Conservation (phyloP, 2,888 invertebrate species). For the Rhimphoctona megacephalus region DNA sequence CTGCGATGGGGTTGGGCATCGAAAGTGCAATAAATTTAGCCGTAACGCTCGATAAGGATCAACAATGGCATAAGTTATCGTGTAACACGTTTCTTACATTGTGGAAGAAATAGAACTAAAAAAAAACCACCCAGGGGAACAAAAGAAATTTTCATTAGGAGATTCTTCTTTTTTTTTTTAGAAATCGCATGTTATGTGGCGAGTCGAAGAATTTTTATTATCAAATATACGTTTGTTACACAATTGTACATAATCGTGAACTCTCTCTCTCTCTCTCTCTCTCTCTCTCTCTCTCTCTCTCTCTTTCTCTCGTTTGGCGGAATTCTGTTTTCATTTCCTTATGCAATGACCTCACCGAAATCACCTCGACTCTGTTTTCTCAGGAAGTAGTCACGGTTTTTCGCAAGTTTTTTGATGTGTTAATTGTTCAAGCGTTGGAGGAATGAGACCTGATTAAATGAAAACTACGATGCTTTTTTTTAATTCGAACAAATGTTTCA, state of each 20-base stretch:
- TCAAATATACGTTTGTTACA: constrained; percentile 4
- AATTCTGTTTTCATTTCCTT: background rate
- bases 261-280: background rate
- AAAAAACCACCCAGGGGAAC: background rate
- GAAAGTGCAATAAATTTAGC: constrained; percentile 57
- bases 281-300: background rate
- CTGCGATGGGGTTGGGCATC: constrained; percentile 34
- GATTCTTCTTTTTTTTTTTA: constrained; percentile 2
- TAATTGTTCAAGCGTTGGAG: background rate
- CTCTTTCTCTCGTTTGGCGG: background rate
- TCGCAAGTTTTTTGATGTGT: background rate
- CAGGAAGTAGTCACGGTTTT: constrained; percentile 13
- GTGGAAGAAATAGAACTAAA: constrained; percentile 1
- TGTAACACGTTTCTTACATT: constrained; percentile 30
- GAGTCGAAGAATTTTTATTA: constrained; percentile 41
- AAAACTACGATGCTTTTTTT: background rate
- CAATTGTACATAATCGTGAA: background rate
- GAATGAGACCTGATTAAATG: background rate
- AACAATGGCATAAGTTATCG: constrained; percentile 51
- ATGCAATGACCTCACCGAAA: background rate
- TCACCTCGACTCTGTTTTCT: background rate
- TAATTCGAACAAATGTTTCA: background rate
- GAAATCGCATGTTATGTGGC: constrained; percentile 43
- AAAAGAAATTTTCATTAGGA: constrained; percentile 2
- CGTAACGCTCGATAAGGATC: constrained; percentile 50